phyloP scores from a whole-genome alignment of 1,140 invertebrate genomes.

The Palaemon carinicauda region DNA sequence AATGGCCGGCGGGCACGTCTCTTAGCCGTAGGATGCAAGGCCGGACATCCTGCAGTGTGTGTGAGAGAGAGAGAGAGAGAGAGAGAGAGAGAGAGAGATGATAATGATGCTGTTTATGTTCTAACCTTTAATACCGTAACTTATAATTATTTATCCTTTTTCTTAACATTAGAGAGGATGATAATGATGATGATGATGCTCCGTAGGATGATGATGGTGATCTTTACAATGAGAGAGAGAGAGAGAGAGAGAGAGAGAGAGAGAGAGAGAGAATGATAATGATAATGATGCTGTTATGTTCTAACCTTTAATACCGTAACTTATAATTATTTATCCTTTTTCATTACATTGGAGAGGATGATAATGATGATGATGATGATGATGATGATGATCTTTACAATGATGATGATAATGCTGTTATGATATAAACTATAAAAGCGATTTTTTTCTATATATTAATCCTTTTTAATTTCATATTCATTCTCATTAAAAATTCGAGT shows the following conservation, averaged over 20 bases:
- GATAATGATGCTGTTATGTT: no score
- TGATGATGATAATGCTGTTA: no score
- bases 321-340: no score
- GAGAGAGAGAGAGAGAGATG: constrained; percentile 3
- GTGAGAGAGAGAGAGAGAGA: background rate
- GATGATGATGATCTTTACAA: background rate
- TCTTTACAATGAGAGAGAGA: background rate
- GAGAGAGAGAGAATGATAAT: no score
- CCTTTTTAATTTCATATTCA: no score
- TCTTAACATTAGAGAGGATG: background rate
- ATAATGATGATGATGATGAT: background rate
- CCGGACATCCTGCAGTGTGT: background rate
- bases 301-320: no score
- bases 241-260: background rate
- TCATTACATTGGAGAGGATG: background rate
- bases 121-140: no score
- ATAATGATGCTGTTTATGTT: background rate
- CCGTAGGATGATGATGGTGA: background rate
- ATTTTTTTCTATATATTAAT: no score
- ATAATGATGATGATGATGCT: background rate
- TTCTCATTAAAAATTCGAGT: no score
- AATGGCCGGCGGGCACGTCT: no score
- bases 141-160: no score
- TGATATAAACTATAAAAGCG: no score
- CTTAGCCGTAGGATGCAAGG: background rate